Evolutionary conservation across 2,888 invertebrate species (phyloP), one percentile per base, ranked within the genome.

Genomic region (Drosophila kanekoi): DNA sequence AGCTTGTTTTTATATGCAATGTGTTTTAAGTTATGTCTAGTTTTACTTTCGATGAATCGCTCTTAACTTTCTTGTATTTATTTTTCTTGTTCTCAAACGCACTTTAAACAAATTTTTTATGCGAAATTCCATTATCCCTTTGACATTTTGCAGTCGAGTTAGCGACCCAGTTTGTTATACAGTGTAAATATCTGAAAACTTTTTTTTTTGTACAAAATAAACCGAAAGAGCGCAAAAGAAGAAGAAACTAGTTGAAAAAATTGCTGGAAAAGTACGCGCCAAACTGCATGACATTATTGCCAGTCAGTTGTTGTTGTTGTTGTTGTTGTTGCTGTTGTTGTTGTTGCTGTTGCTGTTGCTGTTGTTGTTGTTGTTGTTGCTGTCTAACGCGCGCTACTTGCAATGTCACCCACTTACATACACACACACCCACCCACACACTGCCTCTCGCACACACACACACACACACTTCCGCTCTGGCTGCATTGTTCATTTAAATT

Each of bases 401-500:
- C 73, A 79, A 72, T 76, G 82, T 78, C 84, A 75, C 68, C 72
- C 72, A 64, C 81, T 54, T 62, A 67, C 47, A 72, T 48, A 74
- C 51, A 38, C 52, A 59, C 47, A 44, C n/a, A n/a, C n/a, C n/a
- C n/a, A n/a, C n/a, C n/a, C n/a, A n/a, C n/a, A n/a, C n/a, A n/a
- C n/a, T n/a, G n/a, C n/a, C n/a, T n/a, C n/a, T n/a, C n/a, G n/a
- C n/a, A n/a, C 23, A 56, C 62, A 54, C 38, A 68, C 40, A 32
- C 74, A 54, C 54, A 61, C 53, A 66, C 60, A 87, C 86, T 85
- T 88, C 88, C 83, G 88, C 66, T 72, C 72, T 60, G 80, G 74
- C 75, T 88, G 88, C 83, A 84, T 86, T 84, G 89, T 81, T 89
- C 85, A 85, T 89, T 89, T 87, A 86, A 86, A 89, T 86, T 86